Evolutionary conservation across 2,113 vertebrate genomes (phyloP).

Genomic region (Phrynosoma blainvillii): DNA sequence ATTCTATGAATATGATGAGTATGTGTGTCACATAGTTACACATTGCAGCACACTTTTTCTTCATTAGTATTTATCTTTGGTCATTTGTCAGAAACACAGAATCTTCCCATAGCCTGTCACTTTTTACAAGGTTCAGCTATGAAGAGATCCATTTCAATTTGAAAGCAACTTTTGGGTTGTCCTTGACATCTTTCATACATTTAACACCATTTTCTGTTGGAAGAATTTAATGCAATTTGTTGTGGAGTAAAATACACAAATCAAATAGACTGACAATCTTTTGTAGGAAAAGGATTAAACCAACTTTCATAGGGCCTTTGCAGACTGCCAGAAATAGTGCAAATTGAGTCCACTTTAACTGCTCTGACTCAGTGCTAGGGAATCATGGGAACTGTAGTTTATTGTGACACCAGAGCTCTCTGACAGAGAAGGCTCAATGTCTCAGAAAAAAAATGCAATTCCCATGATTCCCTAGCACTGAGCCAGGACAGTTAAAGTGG

Average conservation of each 20-base stretch:
- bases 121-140: slow-evolving; percentile 44
- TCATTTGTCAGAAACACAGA: slow-evolving; percentile 56
- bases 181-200: slow-evolving; percentile 42
- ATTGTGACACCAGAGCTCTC: no score
- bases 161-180: slow-evolving; percentile 44
- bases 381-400: no score
- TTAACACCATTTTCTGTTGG: slow-evolving; percentile 11
- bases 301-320: no score
- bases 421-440: no score
- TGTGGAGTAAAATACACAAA: slow-evolving; percentile 32
- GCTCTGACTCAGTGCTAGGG: no score
- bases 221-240: slow-evolving; percentile 35
- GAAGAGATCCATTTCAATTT: slow-evolving; percentile 69
- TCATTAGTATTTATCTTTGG: slow-evolving; percentile 49
- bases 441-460: no score
- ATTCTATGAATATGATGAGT: slow-evolving; percentile 25
- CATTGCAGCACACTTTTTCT: slow-evolving; percentile 31
- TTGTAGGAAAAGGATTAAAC: neutral
- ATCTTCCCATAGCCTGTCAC: slow-evolving; percentile 39
- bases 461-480: no score
- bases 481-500: no score
- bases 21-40: slow-evolving; percentile 24
- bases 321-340: no score
- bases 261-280: neutral
- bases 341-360: no score